phyloP scores from a whole-genome alignment of 2,888 invertebrate species.

The Trypoxylon attenuatum region DNA sequence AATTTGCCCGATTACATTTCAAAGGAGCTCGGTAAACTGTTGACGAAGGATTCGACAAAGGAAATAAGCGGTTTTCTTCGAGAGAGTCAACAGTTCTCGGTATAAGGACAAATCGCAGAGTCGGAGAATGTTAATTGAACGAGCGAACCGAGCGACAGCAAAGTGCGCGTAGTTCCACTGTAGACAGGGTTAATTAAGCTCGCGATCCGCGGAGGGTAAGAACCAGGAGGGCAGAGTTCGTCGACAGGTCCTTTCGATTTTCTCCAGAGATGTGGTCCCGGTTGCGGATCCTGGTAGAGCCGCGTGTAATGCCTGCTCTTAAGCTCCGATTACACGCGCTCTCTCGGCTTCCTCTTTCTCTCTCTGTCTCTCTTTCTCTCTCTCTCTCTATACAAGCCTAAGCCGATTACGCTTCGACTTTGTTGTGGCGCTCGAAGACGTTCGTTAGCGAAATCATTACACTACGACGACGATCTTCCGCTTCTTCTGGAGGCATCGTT shows the following conservation, averaged over 20 bases:
- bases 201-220: slow-evolving; percentile 35
- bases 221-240: background rate
- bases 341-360: slow-evolving; percentile 7
- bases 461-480: slow-evolving; percentile 44
- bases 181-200: slow-evolving; percentile 50
- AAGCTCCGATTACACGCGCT: slow-evolving; percentile 49
- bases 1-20: no score
- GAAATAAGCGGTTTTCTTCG: no score
- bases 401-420: slow-evolving; percentile 64
- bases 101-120: no score
- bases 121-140: no score
- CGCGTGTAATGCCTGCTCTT: slow-evolving; percentile 47
- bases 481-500: slow-evolving; percentile 31
- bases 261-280: slow-evolving; percentile 27
- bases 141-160: no score
- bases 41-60: no score
- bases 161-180: no score
- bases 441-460: slow-evolving; percentile 65
- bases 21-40: no score
- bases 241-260: slow-evolving; percentile 30
- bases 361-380: no score
- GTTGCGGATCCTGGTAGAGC: slow-evolving; percentile 42
- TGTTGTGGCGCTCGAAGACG: slow-evolving; percentile 68
- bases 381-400: no score
- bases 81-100: no score